A percentile compares a stretch with the other conserved stretches of the same genome.
Evolutionary conservation across 2,113 vertebrate species (phyloP).

Genomic region (Engraulis encrasicolus): DNA sequence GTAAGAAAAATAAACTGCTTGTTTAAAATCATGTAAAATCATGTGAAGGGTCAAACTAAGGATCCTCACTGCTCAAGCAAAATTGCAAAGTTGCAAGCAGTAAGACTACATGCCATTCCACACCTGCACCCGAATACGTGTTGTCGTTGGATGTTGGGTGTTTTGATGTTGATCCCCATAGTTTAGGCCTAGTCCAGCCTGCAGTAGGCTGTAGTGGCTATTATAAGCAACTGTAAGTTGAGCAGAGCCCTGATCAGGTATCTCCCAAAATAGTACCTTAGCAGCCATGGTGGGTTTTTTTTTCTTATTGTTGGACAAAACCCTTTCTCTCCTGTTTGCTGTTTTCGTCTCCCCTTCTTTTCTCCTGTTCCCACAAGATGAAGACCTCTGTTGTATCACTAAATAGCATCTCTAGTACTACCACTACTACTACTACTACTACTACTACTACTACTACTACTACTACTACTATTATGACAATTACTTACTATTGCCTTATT

Average conservation of each 20-base stretch:
- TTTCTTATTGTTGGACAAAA: slow-evolving; percentile 54
- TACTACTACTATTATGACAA: no score
- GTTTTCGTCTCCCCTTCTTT: background rate
- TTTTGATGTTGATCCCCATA: background rate
- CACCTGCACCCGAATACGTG: background rate
- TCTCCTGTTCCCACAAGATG: no score
- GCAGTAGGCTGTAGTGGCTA: slow-evolving; percentile 54
- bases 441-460: no score
- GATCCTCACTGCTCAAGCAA: no score
- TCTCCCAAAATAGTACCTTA: slow-evolving; percentile 65
- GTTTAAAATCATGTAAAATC: no score
- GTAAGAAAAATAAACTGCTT: background rate
- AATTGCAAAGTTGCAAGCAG: no score
- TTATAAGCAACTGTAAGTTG: slow-evolving; percentile 68
- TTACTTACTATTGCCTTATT: no score
- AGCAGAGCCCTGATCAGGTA: slow-evolving; percentile 59
- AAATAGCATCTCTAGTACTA: no score
- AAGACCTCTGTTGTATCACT: no score
- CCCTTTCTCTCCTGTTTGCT: slow-evolving; percentile 13
- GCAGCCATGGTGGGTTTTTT: slow-evolving; percentile 60
- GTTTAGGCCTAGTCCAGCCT: background rate
- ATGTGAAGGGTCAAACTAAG: no score
- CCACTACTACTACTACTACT: no score
- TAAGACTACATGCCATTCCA: background rate
- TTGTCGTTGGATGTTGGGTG: background rate